phyloP scores from a whole-genome alignment of 2,113 vertebrate genomes.

The Rhinopomastus cyanomelas region DNA sequence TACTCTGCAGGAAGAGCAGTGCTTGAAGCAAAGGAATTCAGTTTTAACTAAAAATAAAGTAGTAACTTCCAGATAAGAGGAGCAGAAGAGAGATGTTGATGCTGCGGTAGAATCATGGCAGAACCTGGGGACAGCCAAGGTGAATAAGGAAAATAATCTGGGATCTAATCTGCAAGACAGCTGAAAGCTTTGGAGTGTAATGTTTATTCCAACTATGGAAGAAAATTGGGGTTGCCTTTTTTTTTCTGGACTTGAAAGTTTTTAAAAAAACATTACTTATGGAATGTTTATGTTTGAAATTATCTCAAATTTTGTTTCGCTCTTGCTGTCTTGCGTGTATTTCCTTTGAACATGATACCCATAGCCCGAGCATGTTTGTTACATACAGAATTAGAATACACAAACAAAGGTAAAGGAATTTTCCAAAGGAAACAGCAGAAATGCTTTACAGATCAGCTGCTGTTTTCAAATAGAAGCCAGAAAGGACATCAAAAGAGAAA shows the following conservation, averaged over 20 bases:
- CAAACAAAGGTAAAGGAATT: constrained; percentile 52
- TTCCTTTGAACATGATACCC: constrained; percentile 59
- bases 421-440: constrained; percentile 41
- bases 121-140: background rate
- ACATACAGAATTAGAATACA: constrained; percentile 37
- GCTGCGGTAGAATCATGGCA: background rate
- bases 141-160: background rate
- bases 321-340: constrained; percentile 12
- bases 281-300: constrained; percentile 10
- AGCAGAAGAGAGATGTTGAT: background rate
- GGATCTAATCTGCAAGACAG: background rate
- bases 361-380: constrained; percentile 4
- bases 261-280: background rate
- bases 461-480: constrained; percentile 43
- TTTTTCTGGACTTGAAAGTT: background rate
- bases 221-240: background rate
- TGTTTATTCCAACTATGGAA: background rate
- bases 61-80: background rate
- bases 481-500: constrained; percentile 58
- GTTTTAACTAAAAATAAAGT: background rate
- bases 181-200: background rate
- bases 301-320: constrained; percentile 40
- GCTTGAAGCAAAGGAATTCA: background rate
- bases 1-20: background rate
- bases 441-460: constrained; percentile 38